Percentiles rank a stretch among this genome's conserved stretches.
These are phyloP conservation scores for Oligia strigilis DNA, from an alignment of 2,888 invertebrate species.

Conservation along the genomic window DNA sequence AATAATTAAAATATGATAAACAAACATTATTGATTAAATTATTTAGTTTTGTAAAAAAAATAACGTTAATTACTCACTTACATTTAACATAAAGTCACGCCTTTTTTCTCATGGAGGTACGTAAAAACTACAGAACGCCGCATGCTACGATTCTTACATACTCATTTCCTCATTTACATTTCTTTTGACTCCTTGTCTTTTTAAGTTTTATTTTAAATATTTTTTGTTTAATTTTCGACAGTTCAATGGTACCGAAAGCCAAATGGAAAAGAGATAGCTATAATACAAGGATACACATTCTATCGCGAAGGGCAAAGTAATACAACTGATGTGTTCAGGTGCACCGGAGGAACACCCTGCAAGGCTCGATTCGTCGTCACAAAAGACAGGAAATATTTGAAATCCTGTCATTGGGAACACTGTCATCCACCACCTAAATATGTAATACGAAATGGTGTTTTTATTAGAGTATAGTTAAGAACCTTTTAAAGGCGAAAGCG, in stretches of 20 bases:
- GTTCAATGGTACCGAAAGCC: conserved; percentile 55
- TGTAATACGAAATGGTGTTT: conserved; percentile 20
- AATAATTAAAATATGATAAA: not conserved
- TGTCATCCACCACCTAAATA: conserved; percentile 4
- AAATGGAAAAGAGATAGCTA: conserved; percentile 67
- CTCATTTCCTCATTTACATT: not conserved
- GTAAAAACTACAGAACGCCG: not conserved
- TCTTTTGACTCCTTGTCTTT: not conserved
- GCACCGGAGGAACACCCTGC: conserved; percentile 31
- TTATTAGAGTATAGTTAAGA: conserved; percentile 1
- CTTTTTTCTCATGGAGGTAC: not conserved
- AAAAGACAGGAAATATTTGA: conserved; percentile 7
- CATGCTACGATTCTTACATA: not conserved
- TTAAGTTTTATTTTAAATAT: not conserved
- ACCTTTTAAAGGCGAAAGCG: not conserved
- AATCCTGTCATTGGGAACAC: conserved; percentile 3
- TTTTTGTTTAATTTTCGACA: conserved; percentile 9
- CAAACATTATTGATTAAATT: not conserved
- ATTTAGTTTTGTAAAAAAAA: not conserved
- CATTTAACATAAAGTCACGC: not conserved
- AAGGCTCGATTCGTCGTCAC: conserved; percentile 39
- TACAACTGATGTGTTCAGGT: conserved; percentile 19
- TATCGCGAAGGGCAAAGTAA: conserved; percentile 51
- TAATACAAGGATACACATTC: conserved; percentile 72
- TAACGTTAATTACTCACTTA: not conserved